These are phyloP conservation scores for Eclectus roratus DNA, from an alignment of 2,113 vertebrate genomes.

Conservation along the genomic window DNA sequence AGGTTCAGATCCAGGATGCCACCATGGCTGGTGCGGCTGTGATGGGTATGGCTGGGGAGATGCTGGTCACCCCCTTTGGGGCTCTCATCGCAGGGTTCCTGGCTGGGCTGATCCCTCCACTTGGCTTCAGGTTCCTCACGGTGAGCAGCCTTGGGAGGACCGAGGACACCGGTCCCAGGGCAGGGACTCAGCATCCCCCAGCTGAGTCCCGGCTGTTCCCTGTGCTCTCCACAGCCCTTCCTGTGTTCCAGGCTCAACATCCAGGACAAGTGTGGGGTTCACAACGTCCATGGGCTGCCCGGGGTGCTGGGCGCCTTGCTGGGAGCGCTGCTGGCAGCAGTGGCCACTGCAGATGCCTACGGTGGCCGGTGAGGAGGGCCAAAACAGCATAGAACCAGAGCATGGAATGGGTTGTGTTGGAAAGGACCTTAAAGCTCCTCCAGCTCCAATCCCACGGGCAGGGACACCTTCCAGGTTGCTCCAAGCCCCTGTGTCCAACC, in stretches of 20 bases:
- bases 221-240: slow-evolving; percentile 73
- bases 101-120: slow-evolving; percentile 82
- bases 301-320: slow-evolving; percentile 86
- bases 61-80: slow-evolving; percentile 90
- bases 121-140: slow-evolving; percentile 86
- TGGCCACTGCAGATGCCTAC: slow-evolving; percentile 75
- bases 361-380: slow-evolving; percentile 79
- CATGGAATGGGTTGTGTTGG: neutral
- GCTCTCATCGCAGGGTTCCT: slow-evolving; percentile 86
- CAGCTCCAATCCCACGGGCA: neutral
- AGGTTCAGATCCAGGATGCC: slow-evolving; percentile 94
- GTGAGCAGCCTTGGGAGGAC: slow-evolving; percentile 58
- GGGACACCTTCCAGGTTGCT: neutral
- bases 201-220: rapidly evolving
- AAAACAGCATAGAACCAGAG: neutral
- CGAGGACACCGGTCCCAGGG: rapidly evolving
- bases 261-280: slow-evolving; percentile 89
- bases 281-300: slow-evolving; percentile 91
- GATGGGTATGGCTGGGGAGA: slow-evolving; percentile 89
- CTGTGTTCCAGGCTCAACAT: slow-evolving; percentile 82
- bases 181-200: neutral
- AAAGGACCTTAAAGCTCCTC: neutral
- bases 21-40: slow-evolving; percentile 83
- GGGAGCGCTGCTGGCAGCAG: slow-evolving; percentile 76
- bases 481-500: neutral